Percentiles rank a stretch among this genome's conserved stretches.
phyloP scores from a whole-genome alignment of 2,797 vertebrate species.

The Gymnocypris eckloni region DNA sequence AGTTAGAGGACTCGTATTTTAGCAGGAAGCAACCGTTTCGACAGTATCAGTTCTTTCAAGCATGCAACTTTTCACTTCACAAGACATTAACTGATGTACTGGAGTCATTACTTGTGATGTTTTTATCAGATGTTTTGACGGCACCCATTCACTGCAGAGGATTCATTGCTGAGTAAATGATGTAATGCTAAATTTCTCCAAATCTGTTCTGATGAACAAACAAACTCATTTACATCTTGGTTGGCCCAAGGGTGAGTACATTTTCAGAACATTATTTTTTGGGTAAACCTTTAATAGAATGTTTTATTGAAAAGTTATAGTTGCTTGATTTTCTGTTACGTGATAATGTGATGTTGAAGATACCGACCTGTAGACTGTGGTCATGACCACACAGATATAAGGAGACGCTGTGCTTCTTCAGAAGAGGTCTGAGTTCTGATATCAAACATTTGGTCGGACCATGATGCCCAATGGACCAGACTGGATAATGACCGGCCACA shows the following conservation, averaged over 20 bases:
- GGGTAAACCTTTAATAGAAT: background rate
- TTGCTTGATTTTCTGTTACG: background rate
- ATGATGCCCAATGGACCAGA: conserved; percentile 78
- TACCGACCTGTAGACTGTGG: conserved; percentile 73
- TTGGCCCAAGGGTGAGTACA: background rate
- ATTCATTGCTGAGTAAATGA: background rate
- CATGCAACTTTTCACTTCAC: too few species aligned
- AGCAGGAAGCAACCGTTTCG: background rate
- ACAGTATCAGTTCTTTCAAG: too few species aligned
- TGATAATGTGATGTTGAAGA: background rate
- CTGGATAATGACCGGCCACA: conserved; percentile 76
- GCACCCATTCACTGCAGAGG: background rate
- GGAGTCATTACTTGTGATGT: background rate
- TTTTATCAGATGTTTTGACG: background rate
- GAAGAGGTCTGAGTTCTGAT: conserved; percentile 68
- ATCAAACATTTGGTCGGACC: conserved; percentile 73
- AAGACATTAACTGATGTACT: background rate
- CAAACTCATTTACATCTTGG: background rate
- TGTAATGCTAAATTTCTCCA: background rate
- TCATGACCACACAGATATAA: conserved; percentile 75
- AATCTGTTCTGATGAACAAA: background rate
- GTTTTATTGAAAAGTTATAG: background rate
- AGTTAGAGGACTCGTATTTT: background rate
- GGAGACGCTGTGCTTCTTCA: conserved; percentile 72
- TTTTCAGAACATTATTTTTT: background rate